These are phyloP conservation scores for Limnothrissa miodon DNA, from an alignment of 2,113 vertebrate genomes.

Conservation along the genomic window DNA sequence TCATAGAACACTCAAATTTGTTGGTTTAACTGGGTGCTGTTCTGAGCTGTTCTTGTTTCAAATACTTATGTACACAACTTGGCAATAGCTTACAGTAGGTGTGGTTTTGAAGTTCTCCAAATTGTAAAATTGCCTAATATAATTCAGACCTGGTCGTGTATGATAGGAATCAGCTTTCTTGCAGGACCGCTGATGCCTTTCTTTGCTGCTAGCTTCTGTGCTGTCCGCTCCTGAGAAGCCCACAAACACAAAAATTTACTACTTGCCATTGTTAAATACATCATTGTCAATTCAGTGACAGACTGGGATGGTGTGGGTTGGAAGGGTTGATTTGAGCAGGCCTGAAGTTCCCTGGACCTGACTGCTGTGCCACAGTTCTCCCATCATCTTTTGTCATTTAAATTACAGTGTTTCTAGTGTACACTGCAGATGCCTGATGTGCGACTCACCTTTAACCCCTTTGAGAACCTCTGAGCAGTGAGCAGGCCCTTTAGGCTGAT, in stretches of 20 bases:
- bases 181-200: not conserved
- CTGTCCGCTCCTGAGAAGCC: constrained; percentile 27
- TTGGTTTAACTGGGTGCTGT: too few relatives aligned
- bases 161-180: constrained; percentile 5
- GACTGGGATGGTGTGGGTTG: not conserved
- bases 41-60: too few relatives aligned
- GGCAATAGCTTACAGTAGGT: too few relatives aligned
- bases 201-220: constrained; percentile 31
- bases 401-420: not conserved
- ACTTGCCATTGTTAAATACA: not conserved
- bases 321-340: too few relatives aligned
- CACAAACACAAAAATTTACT: not conserved
- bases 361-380: too few relatives aligned
- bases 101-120: too few relatives aligned
- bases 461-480: constrained; percentile 31
- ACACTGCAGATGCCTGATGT: not conserved
- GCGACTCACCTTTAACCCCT: constrained; percentile 39
- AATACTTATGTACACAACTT: too few relatives aligned
- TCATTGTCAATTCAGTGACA: not conserved
- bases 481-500: constrained; percentile 46
- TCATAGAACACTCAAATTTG: too few relatives aligned
- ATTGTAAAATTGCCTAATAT: too few relatives aligned
- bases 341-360: too few relatives aligned
- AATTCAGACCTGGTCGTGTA: constrained; percentile 42
- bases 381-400: too few relatives aligned